Evolutionary conservation across 2,113 vertebrate species (phyloP).

Genomic region (Sylvietta virens): DNA sequence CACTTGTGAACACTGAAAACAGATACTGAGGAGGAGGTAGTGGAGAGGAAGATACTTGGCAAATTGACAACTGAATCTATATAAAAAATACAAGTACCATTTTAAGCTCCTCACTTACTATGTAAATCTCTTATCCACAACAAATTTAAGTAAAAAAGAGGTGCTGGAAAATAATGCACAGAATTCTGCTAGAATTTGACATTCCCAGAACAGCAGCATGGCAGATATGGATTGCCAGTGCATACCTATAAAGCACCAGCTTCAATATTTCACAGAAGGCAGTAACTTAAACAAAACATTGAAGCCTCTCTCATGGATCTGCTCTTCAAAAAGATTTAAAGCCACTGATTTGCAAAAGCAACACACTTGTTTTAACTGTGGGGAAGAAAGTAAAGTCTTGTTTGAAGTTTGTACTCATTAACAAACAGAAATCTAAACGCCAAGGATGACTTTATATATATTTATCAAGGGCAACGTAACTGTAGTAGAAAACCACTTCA

Average conservation of each 20-base stretch:
- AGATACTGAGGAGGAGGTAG: not conserved
- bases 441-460: not conserved
- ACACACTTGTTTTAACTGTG: not conserved
- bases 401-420: not conserved
- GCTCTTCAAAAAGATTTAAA: slow-evolving; percentile 1
- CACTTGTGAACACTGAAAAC: not conserved
- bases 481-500: not conserved
- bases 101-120: not conserved
- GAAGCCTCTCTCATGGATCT: not conserved
- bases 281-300: not conserved
- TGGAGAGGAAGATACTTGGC: not conserved
- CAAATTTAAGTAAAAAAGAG: not conserved
- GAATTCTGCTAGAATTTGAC: not conserved
- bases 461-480: not conserved
- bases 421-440: not conserved
- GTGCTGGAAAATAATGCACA: not conserved
- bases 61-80: not conserved
- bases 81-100: not conserved
- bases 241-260: not conserved
- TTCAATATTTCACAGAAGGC: not conserved
- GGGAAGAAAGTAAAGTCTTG: not conserved
- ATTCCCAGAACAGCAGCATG: not conserved
- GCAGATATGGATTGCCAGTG: not conserved
- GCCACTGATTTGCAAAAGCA: not conserved
- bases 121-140: not conserved